These are phyloP conservation scores for Penaeus vannamei DNA, from an alignment of 1,140 invertebrate genomes.

Conservation along the genomic window DNA sequence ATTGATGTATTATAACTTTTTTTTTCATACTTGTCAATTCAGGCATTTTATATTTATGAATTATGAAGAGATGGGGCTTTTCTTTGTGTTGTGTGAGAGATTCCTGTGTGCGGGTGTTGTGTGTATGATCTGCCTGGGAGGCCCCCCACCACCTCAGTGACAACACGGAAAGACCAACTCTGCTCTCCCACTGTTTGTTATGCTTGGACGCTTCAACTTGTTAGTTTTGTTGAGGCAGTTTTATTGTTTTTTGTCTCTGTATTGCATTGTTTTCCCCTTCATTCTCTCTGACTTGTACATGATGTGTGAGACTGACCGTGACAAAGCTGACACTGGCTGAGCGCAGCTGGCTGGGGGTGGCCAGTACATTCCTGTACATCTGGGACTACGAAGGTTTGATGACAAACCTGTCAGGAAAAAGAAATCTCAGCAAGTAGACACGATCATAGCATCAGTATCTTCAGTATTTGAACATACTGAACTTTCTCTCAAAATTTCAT, in stretches of 20 bases:
- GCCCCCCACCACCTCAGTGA: conserved; percentile 49
- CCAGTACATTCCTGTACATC: conserved; percentile 43
- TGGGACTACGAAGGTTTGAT: conserved; percentile 49
- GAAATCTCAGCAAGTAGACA: conserved; percentile 48
- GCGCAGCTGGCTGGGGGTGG: conserved; percentile 46
- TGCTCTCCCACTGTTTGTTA: conserved; percentile 61
- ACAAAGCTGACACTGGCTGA: conserved; percentile 58
- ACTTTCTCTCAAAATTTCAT: conserved; percentile 39
- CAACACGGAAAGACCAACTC: conserved; percentile 55
- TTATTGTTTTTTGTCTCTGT: conserved; percentile 57
- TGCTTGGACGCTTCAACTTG: conserved; percentile 64
- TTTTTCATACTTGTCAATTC: conserved; percentile 30
- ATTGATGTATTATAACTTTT: conserved; percentile 1
- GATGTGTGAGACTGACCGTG: conserved; percentile 57
- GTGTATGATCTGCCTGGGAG: conserved; percentile 52
- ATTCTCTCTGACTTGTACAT: conserved; percentile 58
- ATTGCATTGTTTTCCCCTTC: conserved; percentile 59
- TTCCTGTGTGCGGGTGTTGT: conserved; percentile 39
- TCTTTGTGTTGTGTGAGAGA: conserved; percentile 44
- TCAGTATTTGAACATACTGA: conserved; percentile 35
- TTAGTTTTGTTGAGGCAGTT: conserved; percentile 65
- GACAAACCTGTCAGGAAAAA: conserved; percentile 54
- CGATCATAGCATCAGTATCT: conserved; percentile 41
- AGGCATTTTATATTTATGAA: conserved; percentile 34
- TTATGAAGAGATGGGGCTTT: conserved; percentile 28